Evolutionary conservation across 2,113 vertebrate genomes (phyloP).

Genomic region (Larimichthys crocea): DNA sequence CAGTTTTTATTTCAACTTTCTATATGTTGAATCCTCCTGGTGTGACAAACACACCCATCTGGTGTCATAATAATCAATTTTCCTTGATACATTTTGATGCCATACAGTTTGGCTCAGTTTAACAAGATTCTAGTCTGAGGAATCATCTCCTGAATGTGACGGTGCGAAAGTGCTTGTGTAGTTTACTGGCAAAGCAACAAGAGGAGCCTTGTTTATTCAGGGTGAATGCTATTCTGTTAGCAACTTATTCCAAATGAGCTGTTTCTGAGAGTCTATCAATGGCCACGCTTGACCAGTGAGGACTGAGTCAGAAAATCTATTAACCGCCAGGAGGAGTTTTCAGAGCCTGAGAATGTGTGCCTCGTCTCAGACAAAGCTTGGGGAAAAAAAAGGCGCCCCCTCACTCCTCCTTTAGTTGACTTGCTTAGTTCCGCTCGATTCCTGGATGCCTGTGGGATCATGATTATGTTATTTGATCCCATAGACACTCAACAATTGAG

Average conservation of each 20-base stretch:
- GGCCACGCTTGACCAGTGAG: not conserved
- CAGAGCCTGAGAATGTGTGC: too few relatives aligned
- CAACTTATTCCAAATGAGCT: not conserved
- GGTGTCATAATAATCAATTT: conserved; percentile 2
- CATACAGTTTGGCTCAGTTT: not conserved
- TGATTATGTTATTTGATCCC: too few relatives aligned
- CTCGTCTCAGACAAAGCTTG: too few relatives aligned
- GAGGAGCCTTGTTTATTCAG: not conserved
- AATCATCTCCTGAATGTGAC: not conserved
- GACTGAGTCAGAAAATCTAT: not conserved
- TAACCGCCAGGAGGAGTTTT: not conserved
- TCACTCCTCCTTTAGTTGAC: too few relatives aligned
- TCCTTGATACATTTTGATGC: not conserved
- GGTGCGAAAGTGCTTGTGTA: not conserved
- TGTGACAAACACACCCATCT: conserved; percentile 37
- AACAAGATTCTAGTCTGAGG: not conserved
- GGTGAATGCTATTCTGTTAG: not conserved
- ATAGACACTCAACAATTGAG: too few relatives aligned
- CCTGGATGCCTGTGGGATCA: too few relatives aligned
- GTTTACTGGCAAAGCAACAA: not conserved
- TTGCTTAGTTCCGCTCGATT: too few relatives aligned
- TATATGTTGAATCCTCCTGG: conserved; percentile 21
- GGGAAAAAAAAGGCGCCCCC: too few relatives aligned
- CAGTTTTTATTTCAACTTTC: conserved; percentile 37
- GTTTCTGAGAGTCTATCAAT: not conserved